Conservation (phyloP, 2,888 invertebrate species). For the Chymomyza fuscimana region DNA sequence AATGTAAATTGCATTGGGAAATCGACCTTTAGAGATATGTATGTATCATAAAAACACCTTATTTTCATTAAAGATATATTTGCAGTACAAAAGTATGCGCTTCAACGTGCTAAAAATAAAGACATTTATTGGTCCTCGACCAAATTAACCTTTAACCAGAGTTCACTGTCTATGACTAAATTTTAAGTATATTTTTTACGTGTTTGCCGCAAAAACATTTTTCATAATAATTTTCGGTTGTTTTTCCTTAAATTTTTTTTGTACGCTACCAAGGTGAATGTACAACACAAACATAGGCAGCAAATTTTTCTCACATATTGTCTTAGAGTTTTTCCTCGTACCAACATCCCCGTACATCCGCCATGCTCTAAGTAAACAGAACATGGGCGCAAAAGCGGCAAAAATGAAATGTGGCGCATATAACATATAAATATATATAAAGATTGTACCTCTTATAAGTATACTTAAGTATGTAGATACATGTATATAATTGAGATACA, state of each 20-base stretch:
- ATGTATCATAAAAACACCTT: too few species aligned
- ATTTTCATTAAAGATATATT: too few species aligned
- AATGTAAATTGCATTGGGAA: too few species aligned
- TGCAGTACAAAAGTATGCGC: too few species aligned
- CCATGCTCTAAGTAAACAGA: conserved; percentile 2
- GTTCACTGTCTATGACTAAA: conserved; percentile 28
- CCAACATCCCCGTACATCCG: too few species aligned
- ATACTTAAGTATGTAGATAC: conserved; percentile 13
- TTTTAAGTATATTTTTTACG: conserved; percentile 41
- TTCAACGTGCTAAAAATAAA: too few species aligned
- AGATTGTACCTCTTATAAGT: not conserved
- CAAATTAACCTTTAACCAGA: conserved; percentile 6
- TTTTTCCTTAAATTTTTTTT: conserved; percentile 28
- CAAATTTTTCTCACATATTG: conserved; percentile 51
- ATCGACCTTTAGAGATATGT: too few species aligned
- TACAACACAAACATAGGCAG: conserved; percentile 51
- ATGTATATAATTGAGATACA: conserved; percentile 67
- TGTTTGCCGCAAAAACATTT: conserved; percentile 41
- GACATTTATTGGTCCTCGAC: not conserved
- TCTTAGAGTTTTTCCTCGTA: conserved; percentile 38
- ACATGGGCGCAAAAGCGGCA: conserved; percentile 35
- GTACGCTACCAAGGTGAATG: conserved; percentile 69
- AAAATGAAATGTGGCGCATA: conserved; percentile 34
- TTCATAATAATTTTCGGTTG: not conserved
- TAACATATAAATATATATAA: not conserved